These are phyloP conservation scores for Tenthredo scrophulariae DNA, from an alignment of 2,888 invertebrate genomes.

Conservation along the genomic window DNA sequence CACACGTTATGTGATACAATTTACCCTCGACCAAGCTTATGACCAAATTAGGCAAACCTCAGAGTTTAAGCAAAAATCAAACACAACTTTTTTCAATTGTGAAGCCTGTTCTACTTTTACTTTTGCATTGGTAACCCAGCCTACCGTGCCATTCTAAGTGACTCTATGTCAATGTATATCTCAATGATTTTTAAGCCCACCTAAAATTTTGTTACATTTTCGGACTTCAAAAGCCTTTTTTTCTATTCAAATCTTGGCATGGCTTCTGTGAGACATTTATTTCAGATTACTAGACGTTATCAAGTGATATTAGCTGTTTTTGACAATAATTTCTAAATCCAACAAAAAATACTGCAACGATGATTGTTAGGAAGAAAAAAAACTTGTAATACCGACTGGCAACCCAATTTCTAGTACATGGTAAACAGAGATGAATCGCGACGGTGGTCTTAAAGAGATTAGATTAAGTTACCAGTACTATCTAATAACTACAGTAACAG, in stretches of 20 bases:
- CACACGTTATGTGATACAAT: background rate
- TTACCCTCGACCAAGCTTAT: background rate
- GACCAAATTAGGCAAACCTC: background rate
- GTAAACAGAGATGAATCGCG: background rate
- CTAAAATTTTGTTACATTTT: background rate
- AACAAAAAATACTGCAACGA: background rate
- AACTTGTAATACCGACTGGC: background rate
- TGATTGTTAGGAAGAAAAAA: conserved; percentile 22
- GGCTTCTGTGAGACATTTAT: background rate
- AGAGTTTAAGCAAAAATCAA: background rate
- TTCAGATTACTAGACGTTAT: background rate
- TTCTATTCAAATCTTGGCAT: background rate
- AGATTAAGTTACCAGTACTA: background rate
- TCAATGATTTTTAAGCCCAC: background rate
- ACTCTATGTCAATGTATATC: conserved; percentile 15
- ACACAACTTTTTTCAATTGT: conserved; percentile 1
- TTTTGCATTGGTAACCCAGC: conserved; percentile 25
- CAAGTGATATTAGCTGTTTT: background rate
- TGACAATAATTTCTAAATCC: background rate
- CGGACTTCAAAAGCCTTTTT: background rate
- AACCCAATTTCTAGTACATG: background rate
- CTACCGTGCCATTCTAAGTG: conserved; percentile 28
- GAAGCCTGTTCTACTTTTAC: background rate
- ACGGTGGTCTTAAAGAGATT: background rate
- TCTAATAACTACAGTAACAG: conserved; percentile 16